phyloP scores from a whole-genome alignment of 2,113 vertebrate genomes.

The Boulengeromyrus knoepffleri region DNA sequence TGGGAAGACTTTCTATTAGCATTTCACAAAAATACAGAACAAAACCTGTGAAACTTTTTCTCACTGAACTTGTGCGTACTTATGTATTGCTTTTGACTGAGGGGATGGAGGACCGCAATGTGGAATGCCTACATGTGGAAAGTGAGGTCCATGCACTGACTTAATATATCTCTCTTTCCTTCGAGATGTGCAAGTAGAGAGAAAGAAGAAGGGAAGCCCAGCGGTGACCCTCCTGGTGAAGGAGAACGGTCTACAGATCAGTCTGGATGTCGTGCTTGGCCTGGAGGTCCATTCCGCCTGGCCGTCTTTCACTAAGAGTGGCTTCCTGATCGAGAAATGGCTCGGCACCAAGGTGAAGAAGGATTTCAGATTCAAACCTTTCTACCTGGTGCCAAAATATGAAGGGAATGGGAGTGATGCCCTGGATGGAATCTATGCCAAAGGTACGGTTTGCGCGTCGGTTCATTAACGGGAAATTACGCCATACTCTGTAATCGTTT shows the following conservation, averaged over 20 bases:
- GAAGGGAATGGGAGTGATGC: slow-evolving; percentile 51
- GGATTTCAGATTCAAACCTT: not conserved
- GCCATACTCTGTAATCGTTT: not conserved
- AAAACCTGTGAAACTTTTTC: not conserved
- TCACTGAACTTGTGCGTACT: not conserved
- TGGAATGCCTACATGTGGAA: not conserved
- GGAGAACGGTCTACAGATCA: slow-evolving; percentile 43
- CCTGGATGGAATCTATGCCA: slow-evolving; percentile 38
- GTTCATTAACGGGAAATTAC: not conserved
- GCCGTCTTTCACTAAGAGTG: slow-evolving; percentile 51
- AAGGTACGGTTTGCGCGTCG: slow-evolving; percentile 32
- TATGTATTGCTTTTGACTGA: not conserved
- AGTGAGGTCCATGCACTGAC: not conserved
- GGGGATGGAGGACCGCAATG: not conserved
- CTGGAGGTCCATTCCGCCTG: slow-evolving; percentile 58
- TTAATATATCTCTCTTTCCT: not conserved
- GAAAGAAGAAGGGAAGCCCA: slow-evolving; percentile 60
- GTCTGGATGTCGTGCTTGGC: slow-evolving; percentile 72
- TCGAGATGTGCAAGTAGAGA: slow-evolving; percentile 48
- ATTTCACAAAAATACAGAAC: not conserved
- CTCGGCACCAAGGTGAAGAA: slow-evolving; percentile 61
- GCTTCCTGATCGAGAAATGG: slow-evolving; percentile 63
- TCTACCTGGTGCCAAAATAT: slow-evolving; percentile 74
- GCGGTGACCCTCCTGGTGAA: slow-evolving; percentile 69
- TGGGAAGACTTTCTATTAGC: not conserved